Conservation (phyloP, 2,113 vertebrate species). For the Salvelinus fontinalis region DNA sequence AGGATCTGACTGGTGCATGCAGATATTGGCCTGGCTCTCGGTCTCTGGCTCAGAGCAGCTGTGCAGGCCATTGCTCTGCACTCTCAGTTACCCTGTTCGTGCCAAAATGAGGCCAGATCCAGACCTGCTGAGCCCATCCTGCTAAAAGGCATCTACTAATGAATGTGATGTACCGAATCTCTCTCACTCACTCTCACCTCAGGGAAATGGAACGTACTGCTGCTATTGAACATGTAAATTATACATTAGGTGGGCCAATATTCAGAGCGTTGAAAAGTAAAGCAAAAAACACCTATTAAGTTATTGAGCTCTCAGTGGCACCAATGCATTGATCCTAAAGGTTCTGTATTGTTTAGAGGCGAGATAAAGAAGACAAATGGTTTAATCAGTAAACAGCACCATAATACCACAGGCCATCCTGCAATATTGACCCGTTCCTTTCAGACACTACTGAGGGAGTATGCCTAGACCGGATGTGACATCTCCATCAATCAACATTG, state of each 20-base stretch:
- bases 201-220: background rate
- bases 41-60: constrained; percentile 6
- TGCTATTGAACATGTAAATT: constrained; percentile 13
- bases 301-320: background rate
- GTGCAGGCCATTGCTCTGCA: constrained; percentile 10
- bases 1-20: background rate
- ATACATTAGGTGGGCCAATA: background rate
- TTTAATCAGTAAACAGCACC: background rate
- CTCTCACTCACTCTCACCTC: background rate
- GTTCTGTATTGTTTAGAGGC: background rate
- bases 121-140: constrained; percentile 3
- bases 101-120: constrained; percentile 24
- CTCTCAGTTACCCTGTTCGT: constrained; percentile 21
- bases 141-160: constrained; percentile 20
- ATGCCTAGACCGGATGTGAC: too few relatives aligned
- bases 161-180: background rate
- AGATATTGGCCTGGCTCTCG: background rate
- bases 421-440: too few relatives aligned
- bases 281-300: background rate
- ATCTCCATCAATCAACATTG: too few relatives aligned
- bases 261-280: background rate
- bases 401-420: background rate
- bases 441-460: too few relatives aligned
- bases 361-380: background rate
- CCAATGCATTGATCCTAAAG: background rate